phyloP scores from a whole-genome alignment of 2,888 invertebrate genomes.

The Nudaria mundana region DNA sequence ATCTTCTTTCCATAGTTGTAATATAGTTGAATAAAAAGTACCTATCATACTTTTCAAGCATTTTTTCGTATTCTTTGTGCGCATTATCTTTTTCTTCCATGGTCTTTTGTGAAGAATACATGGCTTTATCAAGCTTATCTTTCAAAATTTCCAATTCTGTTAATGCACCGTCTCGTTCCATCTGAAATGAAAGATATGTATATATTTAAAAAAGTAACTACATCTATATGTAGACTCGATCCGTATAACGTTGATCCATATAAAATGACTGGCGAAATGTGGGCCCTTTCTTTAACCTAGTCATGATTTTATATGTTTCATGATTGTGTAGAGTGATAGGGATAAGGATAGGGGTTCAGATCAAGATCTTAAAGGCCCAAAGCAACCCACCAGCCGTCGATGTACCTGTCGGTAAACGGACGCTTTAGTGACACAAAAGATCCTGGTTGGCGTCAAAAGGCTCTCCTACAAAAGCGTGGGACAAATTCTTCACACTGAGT shows the following conservation, averaged over 20 bases:
- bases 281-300: too few species aligned
- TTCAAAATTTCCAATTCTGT: slow-evolving; percentile 93
- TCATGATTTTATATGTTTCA: too few species aligned
- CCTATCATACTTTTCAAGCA: slow-evolving; percentile 96
- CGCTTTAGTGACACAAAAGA: too few species aligned
- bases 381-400: too few species aligned
- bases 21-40: slow-evolving; percentile 56
- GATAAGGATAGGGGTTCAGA: not conserved
- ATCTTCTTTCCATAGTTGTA: slow-evolving; percentile 3
- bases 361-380: too few species aligned
- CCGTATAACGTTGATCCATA: too few species aligned
- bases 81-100: slow-evolving; percentile 93
- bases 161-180: slow-evolving; percentile 92
- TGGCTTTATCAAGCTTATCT: slow-evolving; percentile 94
- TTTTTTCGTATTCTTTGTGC: slow-evolving; percentile 95
- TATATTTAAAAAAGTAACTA: too few species aligned
- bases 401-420: too few species aligned
- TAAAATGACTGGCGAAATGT: too few species aligned
- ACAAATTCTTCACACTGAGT: not conserved
- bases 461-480: not conserved
- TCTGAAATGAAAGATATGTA: slow-evolving; percentile 75
- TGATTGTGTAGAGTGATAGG: too few species aligned
- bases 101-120: slow-evolving; percentile 90
- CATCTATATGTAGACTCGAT: too few species aligned
- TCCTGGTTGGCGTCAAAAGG: not conserved